These are phyloP conservation scores for Meloidogyne exigua DNA, from an alignment of 1,140 invertebrate species.

Conservation along the genomic window DNA sequence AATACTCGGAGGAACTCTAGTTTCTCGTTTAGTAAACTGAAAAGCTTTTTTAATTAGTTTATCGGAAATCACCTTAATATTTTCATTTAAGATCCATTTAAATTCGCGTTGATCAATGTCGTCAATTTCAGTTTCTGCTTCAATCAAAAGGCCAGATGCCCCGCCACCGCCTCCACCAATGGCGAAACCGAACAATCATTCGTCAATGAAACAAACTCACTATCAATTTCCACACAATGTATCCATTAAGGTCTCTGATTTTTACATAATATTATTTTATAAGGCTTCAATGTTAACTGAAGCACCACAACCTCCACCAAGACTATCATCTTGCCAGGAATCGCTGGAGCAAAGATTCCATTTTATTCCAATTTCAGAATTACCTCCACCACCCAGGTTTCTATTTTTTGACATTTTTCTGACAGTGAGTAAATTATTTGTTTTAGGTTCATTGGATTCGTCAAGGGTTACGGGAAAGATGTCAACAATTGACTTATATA, in stretches of 20 bases:
- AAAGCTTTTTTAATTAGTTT: too few species aligned
- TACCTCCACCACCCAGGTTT: slow-evolving; percentile 35
- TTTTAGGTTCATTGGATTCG: slow-evolving; percentile 37
- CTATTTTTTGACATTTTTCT: background rate
- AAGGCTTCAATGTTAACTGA: background rate
- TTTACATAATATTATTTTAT: background rate
- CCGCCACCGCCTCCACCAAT: slow-evolving; percentile 33
- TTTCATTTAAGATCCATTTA: too few species aligned
- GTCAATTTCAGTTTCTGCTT: too few species aligned
- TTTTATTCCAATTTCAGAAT: slow-evolving; percentile 37
- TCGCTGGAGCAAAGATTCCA: slow-evolving; percentile 46
- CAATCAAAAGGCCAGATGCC: slow-evolving; percentile 27
- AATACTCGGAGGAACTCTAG: too few species aligned
- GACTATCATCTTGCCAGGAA: slow-evolving; percentile 45
- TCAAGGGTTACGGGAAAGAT: slow-evolving; percentile 30
- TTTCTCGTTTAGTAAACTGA: too few species aligned
- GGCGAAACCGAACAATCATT: background rate
- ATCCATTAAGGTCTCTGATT: background rate
- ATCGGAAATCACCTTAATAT: too few species aligned
- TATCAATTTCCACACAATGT: background rate
- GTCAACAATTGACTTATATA: slow-evolving; percentile 7
- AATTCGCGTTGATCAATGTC: too few species aligned
- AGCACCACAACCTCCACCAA: slow-evolving; percentile 35
- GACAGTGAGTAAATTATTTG: background rate
- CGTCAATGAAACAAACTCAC: background rate